Conservation (phyloP, 2,797 vertebrate genomes). For the Rhinella marina region DNA sequence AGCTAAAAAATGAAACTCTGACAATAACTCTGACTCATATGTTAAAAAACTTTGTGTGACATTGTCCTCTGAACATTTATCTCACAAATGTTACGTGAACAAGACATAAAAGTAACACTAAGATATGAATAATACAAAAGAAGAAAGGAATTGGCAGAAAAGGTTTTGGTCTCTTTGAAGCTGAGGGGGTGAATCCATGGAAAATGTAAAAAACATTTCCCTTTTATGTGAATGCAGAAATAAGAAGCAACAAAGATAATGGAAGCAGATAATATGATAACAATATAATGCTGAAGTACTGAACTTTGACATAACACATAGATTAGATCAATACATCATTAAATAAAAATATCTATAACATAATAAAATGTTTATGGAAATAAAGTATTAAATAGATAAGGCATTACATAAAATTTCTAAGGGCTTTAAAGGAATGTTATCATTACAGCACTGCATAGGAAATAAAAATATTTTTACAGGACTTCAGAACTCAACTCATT, state of each 20-base stretch:
- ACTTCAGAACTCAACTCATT: too few species aligned
- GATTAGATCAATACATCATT: neutral
- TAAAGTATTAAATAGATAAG: neutral
- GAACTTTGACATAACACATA: neutral
- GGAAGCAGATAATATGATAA: conserved; percentile 4
- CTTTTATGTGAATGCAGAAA: conserved; percentile 27
- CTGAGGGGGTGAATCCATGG: conserved; percentile 27
- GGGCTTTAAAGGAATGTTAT: neutral
- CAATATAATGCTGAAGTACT: neutral
- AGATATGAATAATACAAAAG: conserved; percentile 43
- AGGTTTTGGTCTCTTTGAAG: conserved; percentile 43
- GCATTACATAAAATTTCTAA: too few species aligned
- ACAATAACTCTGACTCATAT: conserved; percentile 22
- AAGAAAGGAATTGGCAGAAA: neutral
- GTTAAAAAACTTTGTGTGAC: conserved; percentile 20
- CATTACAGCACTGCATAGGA: neutral
- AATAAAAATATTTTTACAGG: too few species aligned
- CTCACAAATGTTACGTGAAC: conserved; percentile 11
- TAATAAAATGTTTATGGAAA: neutral
- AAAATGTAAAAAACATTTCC: conserved; percentile 17
- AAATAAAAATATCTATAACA: neutral
- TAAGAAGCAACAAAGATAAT: neutral
- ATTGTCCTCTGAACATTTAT: conserved; percentile 19
- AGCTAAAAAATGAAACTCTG: neutral
- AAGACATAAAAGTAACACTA: conserved; percentile 30